These are phyloP conservation scores for Crioceris asparagi DNA, from an alignment of 2,888 invertebrate genomes.

Conservation along the genomic window DNA sequence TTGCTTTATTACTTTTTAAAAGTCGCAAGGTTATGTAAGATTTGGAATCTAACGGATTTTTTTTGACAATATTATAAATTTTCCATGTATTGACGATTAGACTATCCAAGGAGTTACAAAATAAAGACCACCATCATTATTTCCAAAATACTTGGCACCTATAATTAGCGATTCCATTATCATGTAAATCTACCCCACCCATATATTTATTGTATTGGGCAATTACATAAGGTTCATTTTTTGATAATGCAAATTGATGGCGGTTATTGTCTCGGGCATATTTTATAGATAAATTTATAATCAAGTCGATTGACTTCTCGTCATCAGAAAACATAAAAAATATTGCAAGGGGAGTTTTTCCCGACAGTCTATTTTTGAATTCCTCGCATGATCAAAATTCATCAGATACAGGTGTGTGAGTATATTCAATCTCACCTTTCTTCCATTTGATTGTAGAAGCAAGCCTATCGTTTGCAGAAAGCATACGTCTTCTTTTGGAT, in stretches of 20 bases:
- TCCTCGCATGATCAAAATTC: conserved; percentile 6
- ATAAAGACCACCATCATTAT: conserved; percentile 23
- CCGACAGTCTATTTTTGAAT: conserved; percentile 11
- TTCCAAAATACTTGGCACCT: conserved; percentile 16
- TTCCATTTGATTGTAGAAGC: conserved; percentile 5
- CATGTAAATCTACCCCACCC: conserved; percentile 10
- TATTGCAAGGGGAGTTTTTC: conserved; percentile 14
- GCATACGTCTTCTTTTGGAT: conserved; percentile 12
- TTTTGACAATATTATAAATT: background rate
- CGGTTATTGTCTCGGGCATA: conserved; percentile 13
- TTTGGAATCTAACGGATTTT: conserved; percentile 18
- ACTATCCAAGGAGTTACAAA: conserved; percentile 17
- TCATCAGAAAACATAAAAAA: conserved; percentile 15
- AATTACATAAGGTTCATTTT: conserved; percentile 6
- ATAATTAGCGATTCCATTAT: conserved; percentile 17
- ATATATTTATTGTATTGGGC: conserved; percentile 7
- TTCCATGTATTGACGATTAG: conserved; percentile 8
- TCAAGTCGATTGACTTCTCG: conserved; percentile 9
- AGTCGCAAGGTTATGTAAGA: conserved; percentile 13
- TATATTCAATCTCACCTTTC: conserved; percentile 10
- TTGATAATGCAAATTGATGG: conserved; percentile 7
- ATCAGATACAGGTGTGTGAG: conserved; percentile 8
- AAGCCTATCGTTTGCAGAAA: conserved; percentile 8
- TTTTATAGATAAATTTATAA: conserved; percentile 12
- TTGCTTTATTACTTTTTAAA: conserved; percentile 6